Evolutionary conservation across 2,888 invertebrate genomes (phyloP).

Genomic region (Pseudanteris insignis): DNA sequence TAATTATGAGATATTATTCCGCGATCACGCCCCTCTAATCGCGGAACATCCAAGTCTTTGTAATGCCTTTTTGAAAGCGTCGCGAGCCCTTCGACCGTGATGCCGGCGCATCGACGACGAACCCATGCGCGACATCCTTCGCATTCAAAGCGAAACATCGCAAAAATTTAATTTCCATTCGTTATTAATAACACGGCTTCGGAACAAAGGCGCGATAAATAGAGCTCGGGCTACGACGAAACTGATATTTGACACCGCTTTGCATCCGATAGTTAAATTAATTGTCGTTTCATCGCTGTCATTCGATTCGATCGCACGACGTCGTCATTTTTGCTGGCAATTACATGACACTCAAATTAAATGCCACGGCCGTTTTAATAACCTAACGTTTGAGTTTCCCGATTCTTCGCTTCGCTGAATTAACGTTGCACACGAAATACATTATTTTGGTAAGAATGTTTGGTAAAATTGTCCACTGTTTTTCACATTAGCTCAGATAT

Average conservation of each 20-base stretch:
- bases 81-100: conserved; percentile 19
- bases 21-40: conserved; percentile 61
- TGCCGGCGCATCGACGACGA: conserved; percentile 23
- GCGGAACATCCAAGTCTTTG: conserved; percentile 53
- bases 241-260: neutral
- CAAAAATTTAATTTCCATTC: conserved; percentile 26
- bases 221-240: conserved; percentile 8
- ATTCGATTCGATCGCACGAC: too few species aligned
- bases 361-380: too few species aligned
- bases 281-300: too few species aligned
- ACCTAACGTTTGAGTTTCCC: too few species aligned
- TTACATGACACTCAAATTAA: too few species aligned
- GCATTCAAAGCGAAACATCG: conserved; percentile 23
- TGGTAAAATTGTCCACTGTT: too few species aligned
- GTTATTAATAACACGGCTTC: conserved; percentile 26
- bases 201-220: conserved; percentile 19
- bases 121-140: conserved; percentile 19
- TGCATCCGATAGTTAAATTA: too few species aligned
- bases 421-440: too few species aligned
- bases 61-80: conserved; percentile 63
- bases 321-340: too few species aligned
- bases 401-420: too few species aligned
- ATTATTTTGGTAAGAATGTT: too few species aligned
- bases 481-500: too few species aligned
- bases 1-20: conserved; percentile 64